Conservation (phyloP, 2,888 invertebrate genomes). For the Hydrotaea diabolus region DNA sequence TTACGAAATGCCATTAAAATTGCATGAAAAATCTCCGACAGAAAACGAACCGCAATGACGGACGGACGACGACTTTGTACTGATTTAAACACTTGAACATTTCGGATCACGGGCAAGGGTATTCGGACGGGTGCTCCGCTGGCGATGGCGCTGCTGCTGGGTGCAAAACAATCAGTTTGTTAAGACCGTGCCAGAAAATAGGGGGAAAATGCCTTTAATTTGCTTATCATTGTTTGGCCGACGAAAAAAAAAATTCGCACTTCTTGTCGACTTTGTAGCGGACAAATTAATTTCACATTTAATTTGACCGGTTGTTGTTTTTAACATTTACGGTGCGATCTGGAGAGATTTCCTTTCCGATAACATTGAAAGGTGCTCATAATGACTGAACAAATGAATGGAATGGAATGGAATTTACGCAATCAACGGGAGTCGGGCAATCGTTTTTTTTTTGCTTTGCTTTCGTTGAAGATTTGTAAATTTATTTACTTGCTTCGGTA, state of each 20-base stretch:
- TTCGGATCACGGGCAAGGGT: neutral
- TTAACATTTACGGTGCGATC: neutral
- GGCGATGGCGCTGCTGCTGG: neutral
- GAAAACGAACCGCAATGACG: constrained; percentile 9
- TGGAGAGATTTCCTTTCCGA: constrained; percentile 4
- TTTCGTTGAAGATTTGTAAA: neutral
- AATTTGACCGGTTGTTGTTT: neutral
- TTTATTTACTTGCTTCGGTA: constrained; percentile 21
- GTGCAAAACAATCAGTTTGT: constrained; percentile 4
- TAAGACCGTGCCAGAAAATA: neutral
- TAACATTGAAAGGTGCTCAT: constrained; percentile 17
- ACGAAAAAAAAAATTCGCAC: constrained; percentile 18
- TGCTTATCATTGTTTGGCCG: constrained; percentile 43
- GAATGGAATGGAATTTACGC: constrained; percentile 24
- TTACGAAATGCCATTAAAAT: constrained; percentile 35
- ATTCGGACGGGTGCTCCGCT: neutral
- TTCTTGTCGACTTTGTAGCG: constrained; percentile 21
- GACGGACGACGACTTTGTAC: neutral
- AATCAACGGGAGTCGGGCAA: constrained; percentile 32
- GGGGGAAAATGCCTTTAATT: constrained; percentile 31
- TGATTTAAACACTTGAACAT: constrained; percentile 24
- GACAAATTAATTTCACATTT: constrained; percentile 46
- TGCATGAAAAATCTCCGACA: constrained; percentile 10
- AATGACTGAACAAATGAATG: neutral
- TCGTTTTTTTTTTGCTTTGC: constrained; percentile 15